Conservation (phyloP, 2,888 invertebrate species). For the Phrixothrix hirtus region DNA sequence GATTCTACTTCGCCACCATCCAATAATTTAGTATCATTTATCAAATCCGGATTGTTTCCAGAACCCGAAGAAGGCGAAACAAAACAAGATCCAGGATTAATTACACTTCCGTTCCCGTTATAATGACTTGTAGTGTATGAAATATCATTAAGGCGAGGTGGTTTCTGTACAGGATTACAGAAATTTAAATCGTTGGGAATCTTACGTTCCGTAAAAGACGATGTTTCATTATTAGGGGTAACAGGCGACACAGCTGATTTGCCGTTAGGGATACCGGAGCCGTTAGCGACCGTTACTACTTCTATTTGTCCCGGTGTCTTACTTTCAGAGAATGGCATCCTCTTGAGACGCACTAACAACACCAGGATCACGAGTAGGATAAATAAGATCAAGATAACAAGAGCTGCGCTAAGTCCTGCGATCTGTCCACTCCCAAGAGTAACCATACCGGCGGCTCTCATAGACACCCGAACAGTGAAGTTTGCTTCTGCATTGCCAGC, state of each 20-base stretch:
- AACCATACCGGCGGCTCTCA: slow-evolving; percentile 77
- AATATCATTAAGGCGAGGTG: slow-evolving; percentile 69
- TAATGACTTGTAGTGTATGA: slow-evolving; percentile 71
- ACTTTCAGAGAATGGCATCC: slow-evolving; percentile 74
- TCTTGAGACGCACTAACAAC: slow-evolving; percentile 72
- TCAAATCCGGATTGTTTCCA: slow-evolving; percentile 82
- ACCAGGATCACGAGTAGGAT: slow-evolving; percentile 74
- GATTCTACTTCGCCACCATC: slow-evolving; percentile 59
- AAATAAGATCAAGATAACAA: slow-evolving; percentile 76
- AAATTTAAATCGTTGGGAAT: slow-evolving; percentile 56
- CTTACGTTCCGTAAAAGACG: slow-evolving; percentile 54
- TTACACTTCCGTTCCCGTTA: slow-evolving; percentile 68
- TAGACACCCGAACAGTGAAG: slow-evolving; percentile 82
- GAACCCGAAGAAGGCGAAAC: slow-evolving; percentile 76
- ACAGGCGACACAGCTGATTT: slow-evolving; percentile 56
- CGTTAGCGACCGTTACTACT: slow-evolving; percentile 66
- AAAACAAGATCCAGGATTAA: slow-evolving; percentile 67
- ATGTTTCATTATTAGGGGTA: slow-evolving; percentile 60
- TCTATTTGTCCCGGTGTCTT: slow-evolving; percentile 78
- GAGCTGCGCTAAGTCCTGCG: slow-evolving; percentile 80
- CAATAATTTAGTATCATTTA: slow-evolving; percentile 77
- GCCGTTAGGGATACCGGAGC: slow-evolving; percentile 58
- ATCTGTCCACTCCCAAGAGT: slow-evolving; percentile 83
- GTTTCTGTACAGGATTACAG: slow-evolving; percentile 72
- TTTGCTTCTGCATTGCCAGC: slow-evolving; percentile 88